These are phyloP conservation scores for Zosterops hypoxanthus DNA, from an alignment of 2,113 vertebrate genomes.

Conservation along the genomic window DNA sequence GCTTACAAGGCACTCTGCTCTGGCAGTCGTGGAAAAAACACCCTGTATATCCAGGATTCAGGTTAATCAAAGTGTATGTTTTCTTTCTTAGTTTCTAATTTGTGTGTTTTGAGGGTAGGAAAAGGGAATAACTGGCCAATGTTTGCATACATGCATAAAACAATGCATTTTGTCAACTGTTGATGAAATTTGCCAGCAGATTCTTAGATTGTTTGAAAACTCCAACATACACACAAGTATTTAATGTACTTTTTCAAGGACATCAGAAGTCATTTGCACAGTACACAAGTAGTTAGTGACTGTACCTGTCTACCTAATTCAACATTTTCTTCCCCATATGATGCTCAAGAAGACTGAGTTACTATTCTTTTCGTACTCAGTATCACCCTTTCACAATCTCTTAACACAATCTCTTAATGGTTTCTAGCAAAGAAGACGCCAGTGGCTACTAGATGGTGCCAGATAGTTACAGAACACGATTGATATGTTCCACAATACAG, in stretches of 20 bases:
- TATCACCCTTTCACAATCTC: background rate
- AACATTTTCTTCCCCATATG: background rate
- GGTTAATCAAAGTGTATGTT: background rate
- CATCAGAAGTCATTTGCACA: background rate
- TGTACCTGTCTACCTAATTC: background rate
- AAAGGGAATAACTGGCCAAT: background rate
- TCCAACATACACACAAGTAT: background rate
- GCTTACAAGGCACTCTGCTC: background rate
- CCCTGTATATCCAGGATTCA: background rate
- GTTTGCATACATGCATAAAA: background rate
- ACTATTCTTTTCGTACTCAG: background rate
- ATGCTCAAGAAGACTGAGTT: background rate
- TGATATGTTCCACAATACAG: background rate
- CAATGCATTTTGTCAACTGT: background rate
- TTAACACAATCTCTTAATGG: background rate
- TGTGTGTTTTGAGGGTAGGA: background rate
- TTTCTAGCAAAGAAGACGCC: background rate
- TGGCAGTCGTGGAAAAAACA: background rate
- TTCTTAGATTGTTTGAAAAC: background rate
- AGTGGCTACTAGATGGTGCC: conserved; percentile 66
- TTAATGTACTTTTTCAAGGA: background rate
- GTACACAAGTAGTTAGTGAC: background rate
- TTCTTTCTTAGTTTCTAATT: background rate
- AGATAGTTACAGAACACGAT: conserved; percentile 48
- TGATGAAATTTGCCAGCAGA: background rate